Conservation (phyloP, 2,888 invertebrate species). For the Drosophila parthenogenetica region DNA sequence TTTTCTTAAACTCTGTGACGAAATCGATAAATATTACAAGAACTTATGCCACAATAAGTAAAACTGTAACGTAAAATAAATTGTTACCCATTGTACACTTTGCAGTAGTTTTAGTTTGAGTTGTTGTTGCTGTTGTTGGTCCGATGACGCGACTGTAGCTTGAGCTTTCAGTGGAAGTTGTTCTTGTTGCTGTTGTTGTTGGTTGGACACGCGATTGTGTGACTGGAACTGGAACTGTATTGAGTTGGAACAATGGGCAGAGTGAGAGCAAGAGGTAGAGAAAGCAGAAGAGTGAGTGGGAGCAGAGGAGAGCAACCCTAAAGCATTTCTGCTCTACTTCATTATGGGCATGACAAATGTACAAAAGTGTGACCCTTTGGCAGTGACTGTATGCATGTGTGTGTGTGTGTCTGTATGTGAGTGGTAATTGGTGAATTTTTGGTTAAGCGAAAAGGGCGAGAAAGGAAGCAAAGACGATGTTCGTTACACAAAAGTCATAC, state of each 20-base stretch:
- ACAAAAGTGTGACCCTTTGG: constrained; percentile 45
- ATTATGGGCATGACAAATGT: constrained; percentile 69
- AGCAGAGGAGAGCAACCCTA: constrained; percentile 51
- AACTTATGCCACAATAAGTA: constrained; percentile 3
- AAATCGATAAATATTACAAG: constrained; percentile 1
- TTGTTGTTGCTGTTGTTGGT: constrained; percentile 21
- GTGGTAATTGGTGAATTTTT: constrained; percentile 16
- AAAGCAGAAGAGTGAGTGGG: background rate
- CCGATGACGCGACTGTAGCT: constrained; percentile 48
- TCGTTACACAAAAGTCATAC: constrained; percentile 38
- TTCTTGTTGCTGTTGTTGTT: constrained; percentile 33
- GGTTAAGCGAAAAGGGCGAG: constrained; percentile 18
- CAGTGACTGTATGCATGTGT: constrained; percentile 13
- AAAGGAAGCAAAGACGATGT: constrained; percentile 3
- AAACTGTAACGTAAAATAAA: constrained; percentile 36
- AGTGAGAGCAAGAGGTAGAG: background rate
- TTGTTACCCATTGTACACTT: constrained; percentile 35
- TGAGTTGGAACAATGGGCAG: constrained; percentile 5
- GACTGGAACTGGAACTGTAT: constrained; percentile 33
- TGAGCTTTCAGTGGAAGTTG: constrained; percentile 28
- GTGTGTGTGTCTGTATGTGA: constrained; percentile 4
- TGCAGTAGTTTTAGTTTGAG: constrained; percentile 6
- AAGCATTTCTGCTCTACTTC: constrained; percentile 65
- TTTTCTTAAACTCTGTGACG: background rate
- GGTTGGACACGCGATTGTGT: constrained; percentile 63